These are phyloP conservation scores for Myotis davidii DNA, from an alignment of 2,113 vertebrate genomes.

Conservation along the genomic window DNA sequence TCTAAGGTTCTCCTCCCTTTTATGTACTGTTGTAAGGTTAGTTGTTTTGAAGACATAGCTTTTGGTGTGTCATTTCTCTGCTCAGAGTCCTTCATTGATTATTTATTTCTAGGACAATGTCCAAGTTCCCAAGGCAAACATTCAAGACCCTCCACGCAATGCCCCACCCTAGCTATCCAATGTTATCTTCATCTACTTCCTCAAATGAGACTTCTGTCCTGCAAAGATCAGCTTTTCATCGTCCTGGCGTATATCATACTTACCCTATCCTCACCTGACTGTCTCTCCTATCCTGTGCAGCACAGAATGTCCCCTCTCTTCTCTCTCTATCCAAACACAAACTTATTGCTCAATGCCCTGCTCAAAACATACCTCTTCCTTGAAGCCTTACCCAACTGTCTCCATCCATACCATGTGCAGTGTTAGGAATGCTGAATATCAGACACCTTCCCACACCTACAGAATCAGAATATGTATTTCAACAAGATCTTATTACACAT, in stretches of 20 bases:
- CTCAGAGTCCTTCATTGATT: not conserved
- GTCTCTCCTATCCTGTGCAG: not conserved
- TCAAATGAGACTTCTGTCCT: not conserved
- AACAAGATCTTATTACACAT: not conserved
- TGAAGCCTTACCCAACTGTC: not conserved
- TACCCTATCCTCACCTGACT: not conserved
- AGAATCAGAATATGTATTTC: slow-evolving; percentile 12
- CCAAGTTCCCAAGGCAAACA: not conserved
- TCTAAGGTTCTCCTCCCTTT: slow-evolving; percentile 25
- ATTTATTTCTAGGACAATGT: not conserved
- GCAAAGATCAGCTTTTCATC: not conserved
- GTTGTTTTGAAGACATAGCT: not conserved
- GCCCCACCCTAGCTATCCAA: not conserved
- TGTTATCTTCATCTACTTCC: not conserved
- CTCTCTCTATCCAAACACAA: slow-evolving; percentile 6
- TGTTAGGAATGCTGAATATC: not conserved
- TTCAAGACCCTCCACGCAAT: not conserved
- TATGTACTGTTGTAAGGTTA: not conserved
- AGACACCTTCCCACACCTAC: not conserved
- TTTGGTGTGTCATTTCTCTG: not conserved
- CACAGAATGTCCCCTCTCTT: not conserved
- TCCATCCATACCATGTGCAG: not conserved
- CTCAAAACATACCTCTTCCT: not conserved
- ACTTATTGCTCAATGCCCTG: not conserved
- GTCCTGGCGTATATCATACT: not conserved